Conservation (phyloP, 2,888 invertebrate genomes). For the Rhagophthalmus giganteus region DNA sequence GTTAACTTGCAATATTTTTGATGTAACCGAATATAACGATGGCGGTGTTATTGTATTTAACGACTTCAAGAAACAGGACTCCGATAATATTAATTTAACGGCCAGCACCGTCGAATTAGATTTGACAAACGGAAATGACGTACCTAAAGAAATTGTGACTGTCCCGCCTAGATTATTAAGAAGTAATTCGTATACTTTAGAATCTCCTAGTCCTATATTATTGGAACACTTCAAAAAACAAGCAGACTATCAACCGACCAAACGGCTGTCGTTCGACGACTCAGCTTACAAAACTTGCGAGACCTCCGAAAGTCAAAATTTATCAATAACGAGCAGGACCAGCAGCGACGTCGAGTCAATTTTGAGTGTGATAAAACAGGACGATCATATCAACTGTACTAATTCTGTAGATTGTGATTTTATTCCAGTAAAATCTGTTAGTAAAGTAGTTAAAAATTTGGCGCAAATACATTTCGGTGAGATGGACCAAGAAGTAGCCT, state of each 20-base stretch:
- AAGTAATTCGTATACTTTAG: slow-evolving; percentile 78
- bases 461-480: background rate
- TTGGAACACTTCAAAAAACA: slow-evolving; percentile 65
- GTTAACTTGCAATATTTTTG: slow-evolving; percentile 44
- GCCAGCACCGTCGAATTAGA: slow-evolving; percentile 3
- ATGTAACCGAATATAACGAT: slow-evolving; percentile 43
- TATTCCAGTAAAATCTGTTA: no score
- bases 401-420: no score
- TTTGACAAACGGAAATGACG: background rate
- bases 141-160: slow-evolving; percentile 44
- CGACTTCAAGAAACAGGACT: slow-evolving; percentile 16
- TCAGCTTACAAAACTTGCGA: background rate
- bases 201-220: slow-evolving; percentile 75
- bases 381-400: no score
- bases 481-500: slow-evolving; percentile 6
- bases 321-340: background rate
- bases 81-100: background rate
- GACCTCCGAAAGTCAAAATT: background rate
- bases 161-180: slow-evolving; percentile 62
- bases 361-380: background rate
- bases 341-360: background rate
- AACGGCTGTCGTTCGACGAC: background rate
- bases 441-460: slow-evolving; percentile 2
- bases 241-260: background rate
- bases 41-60: slow-evolving; percentile 20